Evolutionary conservation across 2,888 invertebrate genomes (phyloP), one percentile per base, ranked within the genome.

Genomic region (Dastarcus helophoroides): DNA sequence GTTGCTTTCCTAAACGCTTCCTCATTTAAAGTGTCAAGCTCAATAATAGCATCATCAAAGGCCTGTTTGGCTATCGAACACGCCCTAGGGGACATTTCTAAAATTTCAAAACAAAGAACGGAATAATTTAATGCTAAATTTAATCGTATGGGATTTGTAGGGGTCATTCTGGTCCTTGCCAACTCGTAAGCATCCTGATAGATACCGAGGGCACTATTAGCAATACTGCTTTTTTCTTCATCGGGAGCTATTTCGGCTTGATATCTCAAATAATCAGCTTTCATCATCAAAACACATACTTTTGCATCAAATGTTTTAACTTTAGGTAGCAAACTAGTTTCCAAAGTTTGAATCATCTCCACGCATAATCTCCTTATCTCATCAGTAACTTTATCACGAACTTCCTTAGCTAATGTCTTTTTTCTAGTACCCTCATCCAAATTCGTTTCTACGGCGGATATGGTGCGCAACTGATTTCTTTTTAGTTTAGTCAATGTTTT

Each of bases 111-210:
- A 14, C 31, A 23, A 3, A 35, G 14, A 3, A 35, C 31, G 6
- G 35, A 31, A 9, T 27, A 22, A 17, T 35, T 35, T n/a, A 35
- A 14, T 2, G 35, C 35, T 13, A 35, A 14, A n/a, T 35, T 35
- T 4, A 35, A 19, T 19, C 35, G n/a, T 3, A 35, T 19, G 14
- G 31, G 26, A 23, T 35, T 35, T 6, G 35, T 35, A 11, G 35
- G 19, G 2, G 27, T 14, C 5, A 35, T 9, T 22, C 25, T 26
- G 4, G 21, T 14, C 13, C 24, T 30, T 1, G 35, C 14, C 9
- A 27, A 9, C n/a, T 35, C 35, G 2, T 10, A 23, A 22, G 35
- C 35, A 8, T 35, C 31, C 11, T 35, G 35, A 23, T 35, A 35
- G 1, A 31, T 24, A 19, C 27, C 31, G 14, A 30, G 16, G 6